Base-by-base conservation (phyloP, 2,888 invertebrate species). In the Macrosoma leucophasiata region DNA sequence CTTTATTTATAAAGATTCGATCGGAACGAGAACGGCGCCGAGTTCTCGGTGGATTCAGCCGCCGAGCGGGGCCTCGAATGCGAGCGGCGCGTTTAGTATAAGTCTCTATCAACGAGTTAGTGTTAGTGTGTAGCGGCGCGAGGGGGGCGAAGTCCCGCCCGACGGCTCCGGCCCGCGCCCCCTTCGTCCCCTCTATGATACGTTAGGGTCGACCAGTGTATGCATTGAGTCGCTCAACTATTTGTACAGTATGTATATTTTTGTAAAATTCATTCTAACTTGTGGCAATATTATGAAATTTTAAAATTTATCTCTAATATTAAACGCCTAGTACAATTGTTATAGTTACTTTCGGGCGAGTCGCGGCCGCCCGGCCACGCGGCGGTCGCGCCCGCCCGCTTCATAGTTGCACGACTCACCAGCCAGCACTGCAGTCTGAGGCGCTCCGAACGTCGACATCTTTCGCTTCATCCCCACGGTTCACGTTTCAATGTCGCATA, bases 181-280 rank as follows among this genome's bases (percentile, higher is more conserved):
- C n/a, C n/a, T n/a, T n/a, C n/a, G n/a, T 23, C 14, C 33, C 32
- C 31, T 31, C 41, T 27, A n/a, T n/a, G n/a, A n/a, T n/a, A n/a
- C n/a, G 44, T 46, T 55, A 57, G 64, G 62, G 68, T 52, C 50
- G 71, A 63, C 69, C 69, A 53, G 64, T 67, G 66, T 45, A 47
- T 48, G 62, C 69, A 60, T 61, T 58, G 75, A 56, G 72, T 72
- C 76, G 74, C 77, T 69, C 72, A 62, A 71, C 76, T 74, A 70
- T 70, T 65, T 79, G 82, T 81, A 81, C 77, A 78, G 77, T 75
- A 68, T 81, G 77, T 79, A 81, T 82, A 82, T 82, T 82, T 81
- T 81, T 82, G 77, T 82, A 81, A 72, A 78, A 77, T 77, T 77
- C 71, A 68, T 62, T 77, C 70, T 67, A 71, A 73, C 72, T 75